Conservation (phyloP, 2,888 invertebrate species). For the Apamea epomidion region DNA sequence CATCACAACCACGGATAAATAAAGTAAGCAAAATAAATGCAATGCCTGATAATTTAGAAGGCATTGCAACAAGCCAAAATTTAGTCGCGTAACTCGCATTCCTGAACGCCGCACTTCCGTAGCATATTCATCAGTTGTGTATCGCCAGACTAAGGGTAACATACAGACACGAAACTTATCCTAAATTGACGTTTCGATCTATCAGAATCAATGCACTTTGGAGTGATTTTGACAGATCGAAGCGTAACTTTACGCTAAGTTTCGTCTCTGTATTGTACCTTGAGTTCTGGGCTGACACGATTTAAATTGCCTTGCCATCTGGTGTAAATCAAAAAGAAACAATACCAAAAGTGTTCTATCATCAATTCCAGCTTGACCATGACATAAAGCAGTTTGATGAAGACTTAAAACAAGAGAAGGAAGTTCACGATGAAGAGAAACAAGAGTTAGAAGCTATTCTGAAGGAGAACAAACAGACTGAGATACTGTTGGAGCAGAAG, state of each 20-base stretch:
- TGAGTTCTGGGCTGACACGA: background rate
- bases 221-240: background rate
- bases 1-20: background rate
- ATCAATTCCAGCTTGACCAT: constrained; percentile 73
- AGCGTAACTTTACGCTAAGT: background rate
- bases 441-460: constrained; percentile 75
- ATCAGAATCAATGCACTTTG: background rate
- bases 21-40: background rate
- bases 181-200: too few species aligned
- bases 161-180: background rate
- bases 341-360: background rate
- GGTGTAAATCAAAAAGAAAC: background rate
- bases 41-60: background rate
- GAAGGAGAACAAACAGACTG: constrained; percentile 77
- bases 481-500: constrained; percentile 81
- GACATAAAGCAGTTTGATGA: constrained; percentile 80
- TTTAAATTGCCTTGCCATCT: background rate
- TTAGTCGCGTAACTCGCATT: background rate
- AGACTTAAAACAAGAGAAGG: constrained; percentile 81
- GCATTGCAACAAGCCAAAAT: too few species aligned
- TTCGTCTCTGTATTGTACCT: background rate
- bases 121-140: background rate
- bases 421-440: constrained; percentile 74
- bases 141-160: background rate
- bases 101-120: background rate